These are phyloP conservation scores for Lepilemur ruficaudatus DNA, from an alignment of 2,797 vertebrate species.

Conservation along the genomic window DNA sequence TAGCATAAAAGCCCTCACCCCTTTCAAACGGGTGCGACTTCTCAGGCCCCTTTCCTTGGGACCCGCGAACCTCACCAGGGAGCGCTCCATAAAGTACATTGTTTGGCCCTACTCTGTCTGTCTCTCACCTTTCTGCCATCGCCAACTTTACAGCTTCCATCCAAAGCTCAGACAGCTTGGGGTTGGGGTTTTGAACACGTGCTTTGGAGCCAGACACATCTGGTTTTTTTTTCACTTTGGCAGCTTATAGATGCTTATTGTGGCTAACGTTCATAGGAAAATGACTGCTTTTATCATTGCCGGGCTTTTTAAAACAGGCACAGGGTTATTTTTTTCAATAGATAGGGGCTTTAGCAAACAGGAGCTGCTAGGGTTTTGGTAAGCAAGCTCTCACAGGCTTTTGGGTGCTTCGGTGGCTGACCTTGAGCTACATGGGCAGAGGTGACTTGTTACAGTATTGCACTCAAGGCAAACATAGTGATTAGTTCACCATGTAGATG, in stretches of 20 bases:
- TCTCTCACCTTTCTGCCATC: too few relatives aligned
- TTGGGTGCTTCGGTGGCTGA: background rate
- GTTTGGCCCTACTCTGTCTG: too few relatives aligned
- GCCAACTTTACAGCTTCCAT: background rate
- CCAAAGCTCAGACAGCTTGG: background rate
- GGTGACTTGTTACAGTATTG: background rate
- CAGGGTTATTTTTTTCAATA: background rate
- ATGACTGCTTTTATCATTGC: background rate
- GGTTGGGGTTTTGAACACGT: background rate
- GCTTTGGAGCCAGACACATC: background rate
- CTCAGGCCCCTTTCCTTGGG: too few relatives aligned
- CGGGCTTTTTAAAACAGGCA: background rate
- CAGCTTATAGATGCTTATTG: background rate
- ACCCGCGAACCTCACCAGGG: too few relatives aligned
- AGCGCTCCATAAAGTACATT: too few relatives aligned
- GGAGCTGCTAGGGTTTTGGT: background rate
- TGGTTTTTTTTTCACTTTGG: background rate
- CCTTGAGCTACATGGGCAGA: background rate
- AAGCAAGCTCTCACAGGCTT: background rate
- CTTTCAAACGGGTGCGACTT: too few relatives aligned
- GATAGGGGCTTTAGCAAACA: background rate
- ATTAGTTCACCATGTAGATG: background rate
- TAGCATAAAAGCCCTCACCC: too few relatives aligned
- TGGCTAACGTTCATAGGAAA: background rate
- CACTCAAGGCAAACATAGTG: background rate